These are phyloP conservation scores for Leuciscus waleckii DNA, from an alignment of 2,797 vertebrate genomes.

Conservation along the genomic window DNA sequence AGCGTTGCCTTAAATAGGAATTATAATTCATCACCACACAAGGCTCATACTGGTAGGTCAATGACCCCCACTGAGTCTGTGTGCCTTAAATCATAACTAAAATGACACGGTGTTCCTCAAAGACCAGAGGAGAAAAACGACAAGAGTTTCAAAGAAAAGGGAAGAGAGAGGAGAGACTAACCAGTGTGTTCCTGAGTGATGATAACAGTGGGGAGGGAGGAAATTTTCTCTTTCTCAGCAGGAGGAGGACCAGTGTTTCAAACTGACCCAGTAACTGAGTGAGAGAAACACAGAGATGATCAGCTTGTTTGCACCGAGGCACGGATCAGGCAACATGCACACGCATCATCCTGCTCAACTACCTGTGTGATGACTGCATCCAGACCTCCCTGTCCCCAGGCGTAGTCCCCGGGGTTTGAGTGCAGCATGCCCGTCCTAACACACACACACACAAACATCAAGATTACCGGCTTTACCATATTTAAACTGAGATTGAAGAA, in stretches of 20 bases:
- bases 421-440: constrained; percentile 95
- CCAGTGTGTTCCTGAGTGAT: constrained; percentile 94
- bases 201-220: constrained; percentile 90
- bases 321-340: not conserved
- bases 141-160: constrained; percentile 40
- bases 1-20: not conserved
- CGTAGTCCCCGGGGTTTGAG: constrained; percentile 96
- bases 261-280: constrained; percentile 91
- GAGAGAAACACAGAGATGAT: not conserved
- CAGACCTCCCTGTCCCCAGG: constrained; percentile 96
- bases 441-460: constrained; percentile 50
- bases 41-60: not conserved
- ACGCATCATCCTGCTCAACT: not conserved
- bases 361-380: constrained; percentile 98
- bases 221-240: constrained; percentile 94
- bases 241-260: constrained; percentile 96
- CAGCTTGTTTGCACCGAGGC: not conserved
- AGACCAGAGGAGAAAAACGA: not conserved
- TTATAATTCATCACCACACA: constrained; percentile 19
- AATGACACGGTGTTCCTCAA: not conserved
- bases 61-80: not conserved
- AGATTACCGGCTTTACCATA: not conserved
- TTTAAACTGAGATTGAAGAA: not conserved
- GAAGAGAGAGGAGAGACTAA: constrained; percentile 59
- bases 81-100: constrained; percentile 10